Evolutionary conservation across 2,797 vertebrate genomes (phyloP).

Genomic region (Chrysolophus pictus): DNA sequence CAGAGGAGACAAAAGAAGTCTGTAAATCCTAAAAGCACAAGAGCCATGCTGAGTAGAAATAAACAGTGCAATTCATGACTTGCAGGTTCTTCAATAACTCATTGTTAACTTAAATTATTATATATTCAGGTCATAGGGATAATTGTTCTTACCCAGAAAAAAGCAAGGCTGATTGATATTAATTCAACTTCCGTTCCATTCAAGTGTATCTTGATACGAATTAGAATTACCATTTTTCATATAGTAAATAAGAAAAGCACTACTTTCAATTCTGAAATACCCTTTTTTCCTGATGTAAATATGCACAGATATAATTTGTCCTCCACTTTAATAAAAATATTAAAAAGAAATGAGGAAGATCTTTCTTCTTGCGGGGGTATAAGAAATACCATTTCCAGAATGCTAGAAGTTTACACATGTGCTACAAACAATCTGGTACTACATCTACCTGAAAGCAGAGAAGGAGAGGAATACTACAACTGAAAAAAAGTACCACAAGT

Average conservation of each 20-base stretch:
- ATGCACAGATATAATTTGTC: background rate
- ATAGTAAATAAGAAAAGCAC: background rate
- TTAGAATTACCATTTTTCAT: background rate
- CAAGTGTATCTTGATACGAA: background rate
- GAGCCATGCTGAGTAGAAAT: background rate
- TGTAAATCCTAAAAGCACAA: constrained; percentile 8
- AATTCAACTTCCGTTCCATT: background rate
- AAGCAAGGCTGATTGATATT: background rate
- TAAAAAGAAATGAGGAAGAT: background rate
- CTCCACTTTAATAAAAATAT: background rate
- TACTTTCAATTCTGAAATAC: background rate
- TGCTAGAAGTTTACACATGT: background rate
- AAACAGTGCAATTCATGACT: background rate
- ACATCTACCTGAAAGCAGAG: background rate
- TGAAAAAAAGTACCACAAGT: background rate
- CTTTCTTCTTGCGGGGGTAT: background rate
- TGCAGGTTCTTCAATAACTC: background rate
- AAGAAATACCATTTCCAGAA: background rate
- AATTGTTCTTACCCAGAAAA: background rate
- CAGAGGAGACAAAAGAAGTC: background rate
- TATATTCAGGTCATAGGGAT: background rate
- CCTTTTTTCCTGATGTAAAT: background rate
- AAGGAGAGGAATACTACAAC: background rate
- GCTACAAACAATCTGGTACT: background rate
- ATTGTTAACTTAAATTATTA: background rate